Conservation (phyloP, 2,888 invertebrate species). For the Ophonus ardosiacus region DNA sequence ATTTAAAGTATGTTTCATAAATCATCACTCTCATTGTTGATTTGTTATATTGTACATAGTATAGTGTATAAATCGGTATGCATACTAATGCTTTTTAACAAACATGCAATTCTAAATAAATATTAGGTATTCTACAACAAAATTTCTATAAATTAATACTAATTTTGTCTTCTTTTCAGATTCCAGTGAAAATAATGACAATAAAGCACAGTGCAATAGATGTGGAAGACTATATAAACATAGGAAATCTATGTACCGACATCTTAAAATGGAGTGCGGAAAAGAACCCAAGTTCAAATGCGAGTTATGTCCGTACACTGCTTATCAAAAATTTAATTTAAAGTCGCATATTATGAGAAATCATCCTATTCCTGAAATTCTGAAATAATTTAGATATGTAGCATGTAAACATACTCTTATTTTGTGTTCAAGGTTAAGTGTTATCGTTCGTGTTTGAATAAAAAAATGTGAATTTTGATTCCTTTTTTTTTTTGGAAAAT, state of each 20-base stretch:
- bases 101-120: not conserved
- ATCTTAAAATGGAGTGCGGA: slow-evolving; percentile 69
- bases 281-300: slow-evolving; percentile 69
- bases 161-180: slow-evolving; percentile 1
- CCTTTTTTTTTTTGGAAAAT: too few relatives aligned
- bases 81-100: not conserved
- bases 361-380: not conserved
- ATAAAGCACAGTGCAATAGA: not conserved
- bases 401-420: not conserved
- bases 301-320: slow-evolving; percentile 64
- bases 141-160: not conserved
- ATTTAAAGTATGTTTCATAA: too few relatives aligned
- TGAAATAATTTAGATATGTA: not conserved
- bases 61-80: not conserved
- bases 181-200: not conserved
- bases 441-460: slow-evolving; percentile 53
- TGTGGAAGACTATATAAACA: slow-evolving; percentile 69
- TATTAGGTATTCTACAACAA: not conserved
- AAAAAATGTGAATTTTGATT: not conserved
- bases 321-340: slow-evolving; percentile 46
- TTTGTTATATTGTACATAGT: not conserved
- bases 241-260: slow-evolving; percentile 68
- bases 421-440: too few relatives aligned
- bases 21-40: too few relatives aligned
- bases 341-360: slow-evolving; percentile 57